Conservation (phyloP, 2,888 invertebrate genomes). For the Microchrysa polita region DNA sequence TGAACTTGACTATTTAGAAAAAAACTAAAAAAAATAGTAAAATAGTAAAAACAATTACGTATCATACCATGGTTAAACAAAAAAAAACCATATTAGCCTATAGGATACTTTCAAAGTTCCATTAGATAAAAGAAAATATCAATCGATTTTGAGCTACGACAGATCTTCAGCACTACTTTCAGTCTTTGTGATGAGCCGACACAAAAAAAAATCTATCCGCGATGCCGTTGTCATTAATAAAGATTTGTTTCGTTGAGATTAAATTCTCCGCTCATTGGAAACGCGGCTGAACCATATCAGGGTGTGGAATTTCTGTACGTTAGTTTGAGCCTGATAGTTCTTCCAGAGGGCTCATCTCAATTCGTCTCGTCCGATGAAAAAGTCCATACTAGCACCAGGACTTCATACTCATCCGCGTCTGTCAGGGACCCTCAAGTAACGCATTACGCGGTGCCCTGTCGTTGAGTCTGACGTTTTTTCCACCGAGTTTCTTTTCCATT, state of each 20-base stretch:
- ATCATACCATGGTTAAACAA: no score
- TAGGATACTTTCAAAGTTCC: no score
- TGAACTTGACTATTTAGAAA: no score
- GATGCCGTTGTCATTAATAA: slow-evolving; percentile 44
- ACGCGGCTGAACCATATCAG: slow-evolving; percentile 40
- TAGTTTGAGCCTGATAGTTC: slow-evolving; percentile 4
- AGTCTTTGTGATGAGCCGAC: not conserved
- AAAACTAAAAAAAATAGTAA: no score
- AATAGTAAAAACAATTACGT: no score
- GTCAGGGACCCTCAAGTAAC: slow-evolving; percentile 6
- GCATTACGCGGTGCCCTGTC: slow-evolving; percentile 25
- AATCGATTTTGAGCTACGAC: not conserved
- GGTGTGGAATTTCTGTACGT: slow-evolving; percentile 35
- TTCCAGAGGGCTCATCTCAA: not conserved
- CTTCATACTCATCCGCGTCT: not conserved
- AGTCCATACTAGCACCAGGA: not conserved
- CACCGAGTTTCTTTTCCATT: no score
- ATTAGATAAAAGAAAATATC: no score
- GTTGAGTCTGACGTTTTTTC: not conserved
- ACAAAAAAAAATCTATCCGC: slow-evolving; percentile 30
- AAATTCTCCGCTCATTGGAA: slow-evolving; percentile 29
- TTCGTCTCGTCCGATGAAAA: slow-evolving; percentile 3
- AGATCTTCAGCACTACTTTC: not conserved
- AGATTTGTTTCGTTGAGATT: slow-evolving; percentile 44
- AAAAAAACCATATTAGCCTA: no score